Conservation (phyloP, 1,140 invertebrate species). For the Patella vulgata region DNA sequence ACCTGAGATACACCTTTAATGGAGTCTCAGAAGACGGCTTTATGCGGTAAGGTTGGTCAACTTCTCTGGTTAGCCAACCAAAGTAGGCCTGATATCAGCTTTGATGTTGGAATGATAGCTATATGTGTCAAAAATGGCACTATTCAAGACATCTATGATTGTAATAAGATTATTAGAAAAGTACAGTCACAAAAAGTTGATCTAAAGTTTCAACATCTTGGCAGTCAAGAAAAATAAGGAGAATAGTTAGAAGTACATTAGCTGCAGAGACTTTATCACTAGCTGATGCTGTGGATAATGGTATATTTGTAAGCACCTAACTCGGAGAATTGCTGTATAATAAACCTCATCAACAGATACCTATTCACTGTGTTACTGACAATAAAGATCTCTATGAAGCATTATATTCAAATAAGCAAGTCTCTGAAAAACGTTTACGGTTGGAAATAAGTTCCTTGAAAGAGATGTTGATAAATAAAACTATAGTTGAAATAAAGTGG, state of each 20-base stretch:
- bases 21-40: no score
- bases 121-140: constrained; percentile 14
- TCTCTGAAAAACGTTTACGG: constrained; percentile 24
- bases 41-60: no score
- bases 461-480: no score
- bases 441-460: neutral
- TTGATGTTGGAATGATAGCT: constrained; percentile 15
- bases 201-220: constrained; percentile 14
- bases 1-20: no score
- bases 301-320: constrained; percentile 1
- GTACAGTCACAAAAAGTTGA: constrained; percentile 9
- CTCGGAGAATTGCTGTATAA: no score
- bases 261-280: constrained; percentile 13
- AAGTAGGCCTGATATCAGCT: no score
- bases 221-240: constrained; percentile 20
- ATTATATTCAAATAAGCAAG: constrained; percentile 25
- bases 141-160: constrained; percentile 20
- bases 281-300: constrained; percentile 17
- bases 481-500: no score
- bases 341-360: neutral
- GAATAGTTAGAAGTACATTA: constrained; percentile 20
- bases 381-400: constrained; percentile 18
- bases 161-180: constrained; percentile 4
- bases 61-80: no score
- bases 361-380: constrained; percentile 17